Evolutionary conservation across 2,888 invertebrate species (phyloP), one percentile per base, ranked within the genome.

Genomic region (Amphipoea lucens): DNA sequence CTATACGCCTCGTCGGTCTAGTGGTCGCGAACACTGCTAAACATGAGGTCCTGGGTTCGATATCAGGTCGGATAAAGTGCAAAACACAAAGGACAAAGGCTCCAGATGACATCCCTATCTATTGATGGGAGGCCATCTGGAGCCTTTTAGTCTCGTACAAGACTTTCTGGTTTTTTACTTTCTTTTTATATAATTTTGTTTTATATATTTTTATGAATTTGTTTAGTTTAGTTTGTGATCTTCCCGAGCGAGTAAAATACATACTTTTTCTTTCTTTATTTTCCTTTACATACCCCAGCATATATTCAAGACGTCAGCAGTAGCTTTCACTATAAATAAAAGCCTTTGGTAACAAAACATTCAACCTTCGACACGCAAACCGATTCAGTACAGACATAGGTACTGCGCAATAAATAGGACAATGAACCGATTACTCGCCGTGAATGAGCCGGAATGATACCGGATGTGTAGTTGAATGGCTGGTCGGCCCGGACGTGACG

Each of bases 401-500:
- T 36, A 51, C 60, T 4, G 1, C 29, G 29, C 51, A 70, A 62
- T 51, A 36, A 69, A 51, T 9, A 51, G 62, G 6, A 79, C 69
- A 69, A 63, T 69, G 69, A 78, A 51, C 78, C 79, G 45, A 65
- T 68, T 45, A 68, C 20, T 40, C 17, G 9, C 29, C 57, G 29
- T 57, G 63, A 74, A 68, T 69, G 63, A 57, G 40, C 63, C 29
- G 71, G 76, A 79, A 70, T 77, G 23, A 63, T 57, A 60, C 74
- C 79, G 75, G 75, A 82, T 7, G 67, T 77, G 23, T 57, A 60
- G 69, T 75, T 60, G 57, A 48, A 63, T 69, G 63, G 74, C 51
- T 14, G 20, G 74, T 4, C 45, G 57, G 48, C 40, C 60, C 60
- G 81, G 70, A 75, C 17, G 67, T 71, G 74, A 81, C 57, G 62